Evolutionary conservation across 1,140 invertebrate species (phyloP).

Genomic region (Ylistrum balloti): DNA sequence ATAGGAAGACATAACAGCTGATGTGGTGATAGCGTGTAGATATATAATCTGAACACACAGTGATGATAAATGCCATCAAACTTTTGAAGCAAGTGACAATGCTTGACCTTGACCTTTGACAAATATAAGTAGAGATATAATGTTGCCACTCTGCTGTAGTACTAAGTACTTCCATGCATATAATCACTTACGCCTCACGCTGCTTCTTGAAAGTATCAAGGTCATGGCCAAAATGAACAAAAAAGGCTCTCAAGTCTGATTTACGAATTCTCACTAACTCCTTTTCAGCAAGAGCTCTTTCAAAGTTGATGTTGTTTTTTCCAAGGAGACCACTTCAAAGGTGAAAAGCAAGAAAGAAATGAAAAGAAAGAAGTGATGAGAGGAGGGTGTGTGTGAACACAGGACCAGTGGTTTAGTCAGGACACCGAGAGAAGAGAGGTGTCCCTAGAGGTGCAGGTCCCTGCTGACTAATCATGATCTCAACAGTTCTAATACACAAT

Average conservation of each 20-base stretch:
- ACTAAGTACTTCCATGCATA: neutral
- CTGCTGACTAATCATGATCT: neutral
- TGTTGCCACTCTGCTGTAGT: neutral
- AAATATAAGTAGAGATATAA: neutral
- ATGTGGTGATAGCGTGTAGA: neutral
- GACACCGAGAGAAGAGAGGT: neutral
- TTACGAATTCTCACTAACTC: conserved; percentile 73
- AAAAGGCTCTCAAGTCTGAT: conserved; percentile 70
- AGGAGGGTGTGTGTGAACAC: conserved; percentile 37
- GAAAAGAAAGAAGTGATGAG: conserved; percentile 43
- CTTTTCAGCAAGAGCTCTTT: conserved; percentile 70
- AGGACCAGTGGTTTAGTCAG: neutral
- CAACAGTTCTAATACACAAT: neutral
- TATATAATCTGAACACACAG: neutral
- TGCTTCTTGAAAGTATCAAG: conserved; percentile 61
- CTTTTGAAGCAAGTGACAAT: neutral
- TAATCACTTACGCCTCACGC: conserved; percentile 10
- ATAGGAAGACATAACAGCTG: too few relatives aligned
- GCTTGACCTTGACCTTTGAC: conserved; percentile 37
- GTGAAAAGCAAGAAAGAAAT: conserved; percentile 56
- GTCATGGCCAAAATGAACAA: conserved; percentile 74
- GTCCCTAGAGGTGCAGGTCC: neutral
- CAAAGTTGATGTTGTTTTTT: conserved; percentile 72
- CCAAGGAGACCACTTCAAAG: conserved; percentile 58
- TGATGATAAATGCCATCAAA: neutral